Evolutionary conservation across 2,797 vertebrate genomes (phyloP), one percentile per base, ranked within the genome.

Genomic region (Podargus strigoides): DNA sequence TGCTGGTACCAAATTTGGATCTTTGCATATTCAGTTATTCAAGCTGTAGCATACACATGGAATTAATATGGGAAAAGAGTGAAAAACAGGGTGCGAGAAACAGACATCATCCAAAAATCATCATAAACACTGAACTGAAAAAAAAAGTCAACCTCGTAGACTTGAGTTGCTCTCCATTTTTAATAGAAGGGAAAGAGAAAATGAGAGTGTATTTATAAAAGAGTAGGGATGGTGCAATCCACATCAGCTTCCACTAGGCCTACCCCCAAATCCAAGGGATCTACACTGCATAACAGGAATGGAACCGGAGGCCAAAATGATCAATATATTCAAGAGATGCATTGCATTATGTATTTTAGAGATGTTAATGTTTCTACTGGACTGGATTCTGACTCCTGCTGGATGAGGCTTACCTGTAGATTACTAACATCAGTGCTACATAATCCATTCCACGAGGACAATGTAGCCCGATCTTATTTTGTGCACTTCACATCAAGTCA

Each of bases 1-100:
- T 13, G 0, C 0, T 27, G 34, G 22, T 42, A 63, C 6, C 42
- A 47, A 64, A 74, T 42, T 7, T 47, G 44, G 4, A 36, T 62
- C 10, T 69, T 60, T 68, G 26, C 28, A 82, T 14, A 44, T 66
- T 76, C 46, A 69, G 12, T 76, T 83, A 76, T 26, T 66, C 21
- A 47, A 60, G 7, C 19, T 11, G 10, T 22, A 73, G 23, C 0
- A 0, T 11, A 52, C 32, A 47, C 28, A 34, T 7, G 9, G 32
- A 82, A 77, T 72, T 88, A 60, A 46, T 62, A 56, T 2, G 1
- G 26, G 11, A 87, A 85, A 75, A 15, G 10, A 44, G 15, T 34
- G 39, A 81, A 81, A 84, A 78, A 60, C 0, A 56, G 4, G 16
- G 28, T 26, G 70, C 9, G 69, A 72, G 37, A 85, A 59, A n/a